A percentile compares a stretch with the other conserved stretches of the same genome.
Evolutionary conservation across 2,113 vertebrate genomes (phyloP).

Genomic region (Sus scrofa): T2T-Sscrofa CM001155.3:8005501-8006000

Average conservation of each 20-base stretch:
- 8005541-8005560: conserved; percentile 89
- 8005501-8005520: background rate
- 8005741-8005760: background rate
- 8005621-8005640: conserved; percentile 99
- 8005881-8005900: no score
- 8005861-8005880: no score
- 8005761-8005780: rapidly evolving
- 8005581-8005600: conserved; percentile 98
- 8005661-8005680: conserved; percentile 91
- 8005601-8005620: conserved; percentile 96
- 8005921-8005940: background rate
- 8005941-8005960: background rate
- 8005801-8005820: background rate
- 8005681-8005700: conserved; percentile 92
- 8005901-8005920: background rate
- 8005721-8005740: rapidly evolving
- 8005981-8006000: background rate
- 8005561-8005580: conserved; percentile 97
- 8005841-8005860: background rate
- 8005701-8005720: background rate
- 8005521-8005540: rapidly evolving
- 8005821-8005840: rapidly evolving
- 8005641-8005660: conserved; percentile 95
- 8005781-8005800: background rate
- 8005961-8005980: background rate